phyloP scores from a whole-genome alignment of 1,140 invertebrate species.

The Amphibalanus amphitrite region DNA sequence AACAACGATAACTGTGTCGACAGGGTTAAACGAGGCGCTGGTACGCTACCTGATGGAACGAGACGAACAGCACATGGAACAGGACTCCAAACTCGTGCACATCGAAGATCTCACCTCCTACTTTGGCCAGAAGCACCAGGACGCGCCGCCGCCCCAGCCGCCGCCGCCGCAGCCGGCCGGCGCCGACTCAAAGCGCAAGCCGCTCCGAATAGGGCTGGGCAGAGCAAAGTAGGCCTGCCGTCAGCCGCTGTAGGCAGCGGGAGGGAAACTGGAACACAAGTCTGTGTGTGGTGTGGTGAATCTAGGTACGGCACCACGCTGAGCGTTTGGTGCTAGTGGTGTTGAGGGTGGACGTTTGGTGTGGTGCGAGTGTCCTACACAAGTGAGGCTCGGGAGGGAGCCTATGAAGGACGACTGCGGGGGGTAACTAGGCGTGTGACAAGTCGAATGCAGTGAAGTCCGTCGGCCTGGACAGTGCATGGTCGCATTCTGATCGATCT shows the following conservation, averaged over 20 bases:
- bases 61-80: conserved; percentile 89
- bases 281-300: not conserved
- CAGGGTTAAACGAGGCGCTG: conserved; percentile 64
- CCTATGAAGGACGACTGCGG: not conserved
- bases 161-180: no score
- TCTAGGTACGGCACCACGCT: not conserved
- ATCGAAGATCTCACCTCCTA: conserved; percentile 77
- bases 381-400: not conserved
- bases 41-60: conserved; percentile 70
- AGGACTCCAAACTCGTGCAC: conserved; percentile 91
- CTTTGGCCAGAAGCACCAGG: conserved; percentile 6
- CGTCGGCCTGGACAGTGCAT: not conserved
- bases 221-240: not conserved
- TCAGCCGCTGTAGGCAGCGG: no score
- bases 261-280: not conserved
- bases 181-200: not conserved
- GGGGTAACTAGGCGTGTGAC: no score
- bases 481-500: no score
- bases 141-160: not conserved
- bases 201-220: not conserved
- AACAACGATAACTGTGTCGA: conserved; percentile 12
- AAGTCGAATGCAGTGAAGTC: no score
- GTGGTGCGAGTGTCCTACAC: not conserved
- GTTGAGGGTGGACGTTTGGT: not conserved
- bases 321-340: no score